Conservation (phyloP, 2,797 vertebrate species). For the Pseudochirops cupreus region DNA sequence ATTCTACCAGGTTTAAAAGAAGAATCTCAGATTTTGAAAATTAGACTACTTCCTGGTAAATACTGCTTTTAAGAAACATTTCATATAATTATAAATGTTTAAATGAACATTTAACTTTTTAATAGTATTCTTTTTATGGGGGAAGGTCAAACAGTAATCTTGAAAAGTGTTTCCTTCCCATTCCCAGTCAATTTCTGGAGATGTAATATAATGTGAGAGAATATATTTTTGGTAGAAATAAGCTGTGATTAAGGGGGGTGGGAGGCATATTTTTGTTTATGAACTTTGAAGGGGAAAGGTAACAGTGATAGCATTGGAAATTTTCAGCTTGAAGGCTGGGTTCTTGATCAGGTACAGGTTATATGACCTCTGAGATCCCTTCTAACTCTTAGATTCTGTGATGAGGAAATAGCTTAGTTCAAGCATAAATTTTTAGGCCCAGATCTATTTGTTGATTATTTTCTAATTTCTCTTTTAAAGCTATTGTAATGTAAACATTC, state of each 20-base stretch:
- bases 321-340: not conserved
- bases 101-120: constrained; percentile 30
- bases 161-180: not conserved
- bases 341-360: not conserved
- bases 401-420: not conserved
- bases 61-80: constrained; percentile 63
- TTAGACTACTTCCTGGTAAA: constrained; percentile 91
- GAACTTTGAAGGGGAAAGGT: not conserved
- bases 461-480: not conserved
- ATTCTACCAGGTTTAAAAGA: constrained; percentile 89
- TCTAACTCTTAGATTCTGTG: not conserved
- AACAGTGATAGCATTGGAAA: not conserved
- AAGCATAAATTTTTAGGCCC: not conserved
- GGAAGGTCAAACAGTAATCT: constrained; percentile 11
- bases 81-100: constrained; percentile 29
- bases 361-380: not conserved
- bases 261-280: not conserved
- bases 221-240: not conserved
- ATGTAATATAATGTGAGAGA: not conserved
- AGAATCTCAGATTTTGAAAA: constrained; percentile 86
- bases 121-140: constrained; percentile 36
- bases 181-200: not conserved
- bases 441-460: not conserved
- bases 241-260: not conserved
- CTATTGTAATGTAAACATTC: not conserved